Conservation (phyloP, 2,113 vertebrate species). For the Gavialis gangeticus region DNA sequence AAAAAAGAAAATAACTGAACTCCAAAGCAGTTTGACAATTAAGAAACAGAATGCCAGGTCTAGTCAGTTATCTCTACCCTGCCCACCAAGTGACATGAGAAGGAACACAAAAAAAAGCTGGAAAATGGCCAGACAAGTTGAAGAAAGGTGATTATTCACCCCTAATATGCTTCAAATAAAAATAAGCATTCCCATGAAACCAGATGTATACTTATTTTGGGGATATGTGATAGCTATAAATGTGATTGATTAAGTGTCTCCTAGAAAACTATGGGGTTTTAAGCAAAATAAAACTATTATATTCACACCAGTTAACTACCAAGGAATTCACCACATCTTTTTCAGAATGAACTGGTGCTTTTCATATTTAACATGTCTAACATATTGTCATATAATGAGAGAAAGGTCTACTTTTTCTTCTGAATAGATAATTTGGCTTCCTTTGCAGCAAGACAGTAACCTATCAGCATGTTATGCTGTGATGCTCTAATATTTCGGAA, state of each 20-base stretch:
- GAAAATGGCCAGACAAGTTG: neutral
- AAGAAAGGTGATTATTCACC: neutral
- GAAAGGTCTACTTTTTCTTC: neutral
- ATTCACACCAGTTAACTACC: neutral
- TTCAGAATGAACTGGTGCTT: neutral
- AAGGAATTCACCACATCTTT: neutral
- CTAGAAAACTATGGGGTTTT: neutral
- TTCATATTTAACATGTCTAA: neutral
- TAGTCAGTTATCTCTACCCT: constrained; percentile 37
- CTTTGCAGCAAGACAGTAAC: neutral
- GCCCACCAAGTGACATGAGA: neutral
- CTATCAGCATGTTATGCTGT: neutral
- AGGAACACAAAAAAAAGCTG: neutral
- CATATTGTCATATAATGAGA: neutral
- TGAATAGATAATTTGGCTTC: neutral
- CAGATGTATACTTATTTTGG: neutral
- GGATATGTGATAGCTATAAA: neutral
- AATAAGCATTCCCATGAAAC: neutral
- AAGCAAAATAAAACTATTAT: neutral
- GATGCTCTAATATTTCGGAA: neutral
- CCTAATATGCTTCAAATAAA: neutral
- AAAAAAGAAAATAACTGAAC: constrained; percentile 23
- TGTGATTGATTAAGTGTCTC: neutral
- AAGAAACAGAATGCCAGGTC: constrained; percentile 30
- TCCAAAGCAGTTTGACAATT: neutral